Percentiles rank a stretch among this genome's conserved stretches.
Evolutionary conservation across 1,140 invertebrate genomes (phyloP).

Genomic region (Macrosteles quadrilineatus): DNA sequence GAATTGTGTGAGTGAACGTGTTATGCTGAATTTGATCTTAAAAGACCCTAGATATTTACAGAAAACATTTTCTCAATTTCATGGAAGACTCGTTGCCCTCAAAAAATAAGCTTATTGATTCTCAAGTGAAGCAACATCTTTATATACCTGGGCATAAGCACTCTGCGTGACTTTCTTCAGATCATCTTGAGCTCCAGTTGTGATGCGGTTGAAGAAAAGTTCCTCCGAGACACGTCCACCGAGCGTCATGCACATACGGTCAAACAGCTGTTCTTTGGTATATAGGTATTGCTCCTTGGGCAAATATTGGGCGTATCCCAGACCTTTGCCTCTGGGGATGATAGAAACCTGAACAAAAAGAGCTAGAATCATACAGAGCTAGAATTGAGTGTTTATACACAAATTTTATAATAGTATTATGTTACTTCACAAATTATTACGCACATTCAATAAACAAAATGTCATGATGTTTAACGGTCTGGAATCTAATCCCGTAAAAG

Average conservation of each 20-base stretch:
- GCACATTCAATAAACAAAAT: too few species aligned
- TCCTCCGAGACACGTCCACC: slow-evolving; percentile 96
- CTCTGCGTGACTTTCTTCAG: slow-evolving; percentile 87
- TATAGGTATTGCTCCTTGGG: slow-evolving; percentile 99
- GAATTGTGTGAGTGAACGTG: too few species aligned
- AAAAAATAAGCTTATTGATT: too few species aligned
- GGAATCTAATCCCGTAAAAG: too few species aligned
- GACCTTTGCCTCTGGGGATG: slow-evolving; percentile 74
- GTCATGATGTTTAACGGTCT: too few species aligned
- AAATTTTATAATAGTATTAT: background rate
- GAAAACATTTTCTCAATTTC: too few species aligned
- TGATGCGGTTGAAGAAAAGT: slow-evolving; percentile 93
- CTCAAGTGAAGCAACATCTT: too few species aligned
- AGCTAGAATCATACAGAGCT: background rate
- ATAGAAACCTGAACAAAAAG: slow-evolving; percentile 64
- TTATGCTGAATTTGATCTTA: too few species aligned
- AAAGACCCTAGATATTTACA: too few species aligned
- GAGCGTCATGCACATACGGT: slow-evolving; percentile 91
- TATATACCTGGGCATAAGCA: slow-evolving; percentile 74
- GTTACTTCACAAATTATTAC: too few species aligned
- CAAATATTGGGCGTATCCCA: slow-evolving; percentile 96
- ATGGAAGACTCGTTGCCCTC: too few species aligned
- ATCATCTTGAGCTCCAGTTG: slow-evolving; percentile 98
- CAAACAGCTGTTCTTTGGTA: slow-evolving; percentile 94
- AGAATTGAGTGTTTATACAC: background rate